These are phyloP conservation scores for Turnix velox DNA, from an alignment of 2,113 vertebrate genomes.

Conservation along the genomic window DNA sequence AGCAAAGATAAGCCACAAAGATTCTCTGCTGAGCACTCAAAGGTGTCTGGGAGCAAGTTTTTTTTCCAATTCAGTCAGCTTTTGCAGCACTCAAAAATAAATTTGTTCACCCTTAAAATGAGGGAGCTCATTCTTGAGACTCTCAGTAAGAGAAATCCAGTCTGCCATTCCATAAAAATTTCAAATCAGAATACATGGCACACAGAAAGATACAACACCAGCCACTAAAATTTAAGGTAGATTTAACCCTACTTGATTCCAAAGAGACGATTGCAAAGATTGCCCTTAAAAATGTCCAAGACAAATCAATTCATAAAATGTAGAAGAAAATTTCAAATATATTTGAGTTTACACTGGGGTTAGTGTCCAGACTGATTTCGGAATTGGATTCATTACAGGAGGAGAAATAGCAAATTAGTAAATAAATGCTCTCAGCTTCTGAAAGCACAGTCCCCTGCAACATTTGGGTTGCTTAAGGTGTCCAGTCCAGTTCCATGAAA, in stretches of 20 bases:
- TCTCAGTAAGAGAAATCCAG: not conserved
- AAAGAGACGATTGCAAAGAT: not conserved
- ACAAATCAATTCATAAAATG: not conserved
- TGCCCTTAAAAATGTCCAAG: not conserved
- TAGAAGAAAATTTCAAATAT: not conserved
- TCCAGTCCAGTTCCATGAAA: accelerated
- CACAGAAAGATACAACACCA: not conserved
- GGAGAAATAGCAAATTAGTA: not conserved
- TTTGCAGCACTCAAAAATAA: not conserved
- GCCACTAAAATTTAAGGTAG: not conserved
- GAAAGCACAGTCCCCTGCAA: not conserved
- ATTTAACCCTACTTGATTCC: not conserved
- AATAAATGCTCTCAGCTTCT: not conserved
- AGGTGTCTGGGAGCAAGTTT: accelerated
- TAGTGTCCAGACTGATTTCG: not conserved
- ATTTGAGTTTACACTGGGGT: not conserved
- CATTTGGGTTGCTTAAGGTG: not conserved
- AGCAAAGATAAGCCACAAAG: not conserved
- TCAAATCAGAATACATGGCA: not conserved
- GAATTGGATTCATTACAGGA: not conserved
- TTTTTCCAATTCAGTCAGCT: not conserved
- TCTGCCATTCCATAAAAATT: not conserved
- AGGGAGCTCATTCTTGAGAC: not conserved
- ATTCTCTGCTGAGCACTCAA: not conserved
- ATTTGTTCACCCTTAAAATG: not conserved